Evolutionary conservation across 2,113 vertebrate species (phyloP).

Genomic region (Dasypus novemcinctus): DNA sequence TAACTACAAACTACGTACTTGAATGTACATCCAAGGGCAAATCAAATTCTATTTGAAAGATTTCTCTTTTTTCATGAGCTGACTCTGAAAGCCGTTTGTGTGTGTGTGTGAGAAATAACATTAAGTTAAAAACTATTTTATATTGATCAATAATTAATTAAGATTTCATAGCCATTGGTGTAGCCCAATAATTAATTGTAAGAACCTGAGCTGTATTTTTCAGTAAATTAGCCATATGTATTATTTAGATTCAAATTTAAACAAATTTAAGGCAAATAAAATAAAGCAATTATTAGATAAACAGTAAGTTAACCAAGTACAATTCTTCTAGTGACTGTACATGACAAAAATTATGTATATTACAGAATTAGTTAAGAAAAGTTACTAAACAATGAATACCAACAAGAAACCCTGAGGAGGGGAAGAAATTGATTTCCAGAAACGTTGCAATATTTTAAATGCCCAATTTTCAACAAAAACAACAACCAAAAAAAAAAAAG

Average conservation of each 20-base stretch:
- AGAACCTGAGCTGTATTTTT: not conserved
- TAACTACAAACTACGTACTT: not conserved
- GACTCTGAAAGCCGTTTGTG: not conserved
- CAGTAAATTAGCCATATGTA: not conserved
- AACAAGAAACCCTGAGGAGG: not conserved
- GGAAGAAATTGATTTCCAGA: not conserved
- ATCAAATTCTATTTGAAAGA: not conserved
- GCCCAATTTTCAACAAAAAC: not conserved
- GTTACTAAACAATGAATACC: not conserved
- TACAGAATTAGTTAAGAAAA: not conserved
- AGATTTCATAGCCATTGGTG: not conserved
- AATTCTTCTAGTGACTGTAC: not conserved
- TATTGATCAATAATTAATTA: not conserved
- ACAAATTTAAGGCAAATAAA: not conserved
- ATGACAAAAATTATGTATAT: not conserved
- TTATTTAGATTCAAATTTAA: not conserved
- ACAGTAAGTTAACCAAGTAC: not conserved
- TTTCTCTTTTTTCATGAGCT: not conserved
- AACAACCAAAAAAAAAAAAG: not conserved
- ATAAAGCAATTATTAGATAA: not conserved
- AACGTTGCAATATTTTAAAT: not conserved
- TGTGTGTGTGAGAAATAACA: not conserved
- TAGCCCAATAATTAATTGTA: not conserved
- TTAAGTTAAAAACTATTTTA: not conserved
- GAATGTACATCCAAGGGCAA: not conserved